phyloP scores from a whole-genome alignment of 2,797 vertebrate genomes.

The Rallus crepitans region DNA sequence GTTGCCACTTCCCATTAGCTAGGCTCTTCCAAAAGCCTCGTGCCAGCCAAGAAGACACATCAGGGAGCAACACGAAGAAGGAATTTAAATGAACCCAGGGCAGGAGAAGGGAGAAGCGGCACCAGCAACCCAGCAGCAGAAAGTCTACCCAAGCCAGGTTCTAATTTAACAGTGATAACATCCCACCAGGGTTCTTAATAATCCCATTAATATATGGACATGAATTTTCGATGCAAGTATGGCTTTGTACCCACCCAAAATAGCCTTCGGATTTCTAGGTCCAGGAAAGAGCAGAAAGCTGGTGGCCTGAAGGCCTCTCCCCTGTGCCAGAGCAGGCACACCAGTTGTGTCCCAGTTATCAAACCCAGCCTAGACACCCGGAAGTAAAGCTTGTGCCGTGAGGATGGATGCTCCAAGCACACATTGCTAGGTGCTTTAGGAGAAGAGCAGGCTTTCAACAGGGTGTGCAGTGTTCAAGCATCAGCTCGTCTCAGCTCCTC shows the following conservation, averaged over 20 bases:
- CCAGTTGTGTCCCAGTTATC: not conserved
- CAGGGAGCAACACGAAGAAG: not conserved
- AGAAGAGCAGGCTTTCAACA: not conserved
- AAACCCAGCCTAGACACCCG: not conserved
- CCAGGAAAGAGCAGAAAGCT: not conserved
- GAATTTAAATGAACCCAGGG: not conserved
- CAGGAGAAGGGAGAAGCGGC: not conserved
- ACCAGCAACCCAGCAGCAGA: not conserved
- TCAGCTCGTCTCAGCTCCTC: not conserved
- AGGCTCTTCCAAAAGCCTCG: not conserved
- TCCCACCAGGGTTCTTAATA: not conserved
- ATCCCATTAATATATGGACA: not conserved
- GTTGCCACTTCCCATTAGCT: not conserved
- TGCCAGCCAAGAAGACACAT: not conserved
- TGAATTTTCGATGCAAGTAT: not conserved
- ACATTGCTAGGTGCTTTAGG: not conserved
- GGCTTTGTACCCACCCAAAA: not conserved
- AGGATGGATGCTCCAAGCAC: not conserved
- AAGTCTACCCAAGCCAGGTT: not conserved
- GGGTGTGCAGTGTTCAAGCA: not conserved
- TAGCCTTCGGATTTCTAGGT: not conserved
- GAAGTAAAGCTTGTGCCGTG: not conserved
- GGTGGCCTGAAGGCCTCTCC: not conserved
- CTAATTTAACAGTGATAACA: not conserved
- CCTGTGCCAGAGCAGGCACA: not conserved